Evolutionary conservation across 2,888 invertebrate genomes (phyloP), one percentile per base, ranked within the genome.

Genomic region (Mactromeris polynyma): DNA sequence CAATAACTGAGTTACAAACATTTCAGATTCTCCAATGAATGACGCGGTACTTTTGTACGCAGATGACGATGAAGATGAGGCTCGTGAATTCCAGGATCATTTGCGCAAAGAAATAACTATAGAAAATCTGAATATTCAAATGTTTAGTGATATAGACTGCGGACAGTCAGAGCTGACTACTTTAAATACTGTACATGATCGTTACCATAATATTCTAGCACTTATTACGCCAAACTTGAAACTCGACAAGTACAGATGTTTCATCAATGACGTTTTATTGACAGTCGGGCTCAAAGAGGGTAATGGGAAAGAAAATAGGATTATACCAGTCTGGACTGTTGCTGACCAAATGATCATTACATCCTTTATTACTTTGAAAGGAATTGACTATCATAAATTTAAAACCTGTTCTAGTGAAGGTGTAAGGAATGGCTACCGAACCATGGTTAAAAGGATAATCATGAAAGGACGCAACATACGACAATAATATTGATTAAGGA

Each of bases 221-320:
- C 51, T 84, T 31, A 77, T n/a, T 2, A 84, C 73, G 21, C 33
- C n/a, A 40, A 42, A 73, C 21, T 51, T 84, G 17, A 77, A 26
- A 19, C n/a, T 26, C 36, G 77, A 77, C n/a, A 77, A 78, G 21
- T 51, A 73, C 36, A 11, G 21, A 17, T 26, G 83, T 31, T 84
- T 84, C n/a, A 31, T 77, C 11, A 9, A 46, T 6, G 83, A 84
- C 31, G 78, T 42, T 42, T 26, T 84, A 26, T 17, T 84, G 4
- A 84, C 73, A 14, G 40, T 21, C 51, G 83, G 83, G 31, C 83
- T 84, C 6, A 42, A n/a, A 46, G 77, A 84, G 0, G 40, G 31
- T 6, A 77, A 84, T 36, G 83, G 83, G 21, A 84, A 84, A 36
- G 77, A 84, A 33, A 46, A 84, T 73, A 58, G 77, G 33, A 77